Percentiles rank a stretch among this genome's conserved stretches.
Conservation (phyloP, 2,888 invertebrate species). For the Sarcophaga subvicina region DNA sequence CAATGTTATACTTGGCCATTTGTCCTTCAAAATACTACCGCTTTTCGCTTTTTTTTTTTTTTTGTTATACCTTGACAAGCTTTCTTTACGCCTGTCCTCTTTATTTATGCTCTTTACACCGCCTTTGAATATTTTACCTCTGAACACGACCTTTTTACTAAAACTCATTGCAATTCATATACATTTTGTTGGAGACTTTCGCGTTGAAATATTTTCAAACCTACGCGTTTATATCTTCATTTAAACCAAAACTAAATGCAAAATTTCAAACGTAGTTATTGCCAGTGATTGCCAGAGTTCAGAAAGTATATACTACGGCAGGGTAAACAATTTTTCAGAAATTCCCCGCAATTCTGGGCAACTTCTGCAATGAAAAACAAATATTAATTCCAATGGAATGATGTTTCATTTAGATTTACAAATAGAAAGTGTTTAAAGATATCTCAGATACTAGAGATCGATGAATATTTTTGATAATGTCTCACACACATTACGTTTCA, state of each 20-base stretch:
- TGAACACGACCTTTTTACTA: too few species aligned
- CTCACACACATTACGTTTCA: too few species aligned
- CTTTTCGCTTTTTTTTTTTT: not conserved
- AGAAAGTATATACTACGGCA: too few species aligned
- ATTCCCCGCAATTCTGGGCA: too few species aligned
- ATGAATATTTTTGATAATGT: too few species aligned
- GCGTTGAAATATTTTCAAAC: conserved; percentile 28
- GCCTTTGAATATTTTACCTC: not conserved
- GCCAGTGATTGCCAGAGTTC: too few species aligned
- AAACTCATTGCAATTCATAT: conserved; percentile 12
- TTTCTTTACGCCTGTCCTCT: conserved; percentile 1
- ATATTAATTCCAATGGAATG: too few species aligned
- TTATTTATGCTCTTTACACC: not conserved
- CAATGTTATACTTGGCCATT: conserved; percentile 51
- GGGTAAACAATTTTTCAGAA: too few species aligned
- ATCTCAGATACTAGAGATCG: too few species aligned
- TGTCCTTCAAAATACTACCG: conserved; percentile 55
- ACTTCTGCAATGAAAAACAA: too few species aligned
- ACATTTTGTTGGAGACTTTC: conserved; percentile 15
- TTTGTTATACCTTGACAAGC: not conserved
- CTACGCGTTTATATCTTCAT: conserved; percentile 46
- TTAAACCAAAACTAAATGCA: conserved; percentile 18
- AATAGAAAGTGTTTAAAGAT: too few species aligned
- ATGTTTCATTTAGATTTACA: too few species aligned
- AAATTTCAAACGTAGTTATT: not conserved